Base-by-base conservation (phyloP, 1,140 invertebrate species). In the Sinella curviseta region DNA sequence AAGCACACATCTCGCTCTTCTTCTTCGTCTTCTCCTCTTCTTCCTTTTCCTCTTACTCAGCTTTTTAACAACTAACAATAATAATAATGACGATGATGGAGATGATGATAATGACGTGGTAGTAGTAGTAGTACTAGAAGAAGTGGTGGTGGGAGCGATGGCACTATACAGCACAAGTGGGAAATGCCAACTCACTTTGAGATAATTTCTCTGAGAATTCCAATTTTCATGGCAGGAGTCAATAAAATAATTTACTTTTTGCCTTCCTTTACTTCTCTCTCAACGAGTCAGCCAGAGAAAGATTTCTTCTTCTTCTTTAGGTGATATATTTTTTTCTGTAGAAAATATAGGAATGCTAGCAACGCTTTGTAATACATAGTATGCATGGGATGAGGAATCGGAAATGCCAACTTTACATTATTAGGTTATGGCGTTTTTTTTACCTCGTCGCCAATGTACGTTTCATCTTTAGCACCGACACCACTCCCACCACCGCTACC, bases 141-240 rank as follows among this genome's bases (percentile, higher is more conserved):
- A 48, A 20, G 39, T 48, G 39, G 39, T 20, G 8, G 8, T 12
- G 3, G 24, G 26, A 4, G 57, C 57, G 57, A 14, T n/a, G 57
- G 39, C 39, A 48, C 39, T 65, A 26, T 65, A 65, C 24, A 65
- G 57, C 80, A 79, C 82, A 79, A 83, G 77, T 79, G 82, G 82
- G 82, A 83, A 82, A 81, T 79, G 78, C 54, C 36, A 78, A 75
- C 76, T 78, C 78, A 78, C 76, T 78, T 78, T 65, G 57, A 76
- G 81, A 82, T 82, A 80, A 82, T 82, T 82, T 82, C 81, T 77
- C 57, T 80, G 79, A 82, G 81, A 80, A 82, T 78, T 82, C 78
- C 67, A 82, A 78, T 82, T 82, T 81, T 78, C 67, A 65, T 26
- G 16, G 57, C 73, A 57, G 70, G 76, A 82, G 76, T 77, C 81